Evolutionary conservation across 2,888 invertebrate species (phyloP).

Genomic region (Atherix ibis): DNA sequence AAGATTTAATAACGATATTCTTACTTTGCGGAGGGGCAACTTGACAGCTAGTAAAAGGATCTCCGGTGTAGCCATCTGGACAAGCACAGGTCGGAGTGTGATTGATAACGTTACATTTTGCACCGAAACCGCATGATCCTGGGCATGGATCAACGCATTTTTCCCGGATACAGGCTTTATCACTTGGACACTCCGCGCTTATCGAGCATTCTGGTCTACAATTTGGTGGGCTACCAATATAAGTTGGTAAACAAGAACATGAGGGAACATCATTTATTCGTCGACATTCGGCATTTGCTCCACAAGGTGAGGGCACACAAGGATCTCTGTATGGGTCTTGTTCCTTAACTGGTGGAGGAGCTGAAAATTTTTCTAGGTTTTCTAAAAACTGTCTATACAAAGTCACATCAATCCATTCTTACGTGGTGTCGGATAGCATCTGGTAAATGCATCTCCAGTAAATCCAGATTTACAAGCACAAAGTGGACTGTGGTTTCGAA

Average conservation of each 20-base stretch:
- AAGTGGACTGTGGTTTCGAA: conserved; percentile 62
- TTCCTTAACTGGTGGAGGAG: conserved; percentile 17
- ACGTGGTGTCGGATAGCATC: conserved; percentile 38
- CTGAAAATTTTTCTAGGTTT: conserved; percentile 13
- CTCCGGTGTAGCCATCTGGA: conserved; percentile 51
- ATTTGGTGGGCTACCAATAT: conserved; percentile 53
- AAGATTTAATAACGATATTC: conserved; percentile 8
- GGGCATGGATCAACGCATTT: conserved; percentile 67
- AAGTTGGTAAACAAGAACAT: conserved; percentile 47
- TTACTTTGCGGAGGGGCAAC: conserved; percentile 34
- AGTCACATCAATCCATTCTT: conserved; percentile 17
- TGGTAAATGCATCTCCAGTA: conserved; percentile 60
- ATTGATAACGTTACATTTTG: conserved; percentile 48
- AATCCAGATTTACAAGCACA: conserved; percentile 55
- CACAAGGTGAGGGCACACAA: conserved; percentile 50
- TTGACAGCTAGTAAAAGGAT: conserved; percentile 48
- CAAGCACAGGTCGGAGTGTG: conserved; percentile 64
- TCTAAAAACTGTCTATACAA: background rate
- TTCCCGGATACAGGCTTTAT: conserved; percentile 59
- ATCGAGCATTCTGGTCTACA: conserved; percentile 56
- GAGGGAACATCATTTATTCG: conserved; percentile 42
- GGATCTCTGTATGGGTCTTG: conserved; percentile 33
- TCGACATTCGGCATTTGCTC: conserved; percentile 49
- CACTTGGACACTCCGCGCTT: conserved; percentile 58
- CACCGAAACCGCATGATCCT: conserved; percentile 54